These are phyloP conservation scores for Stichopus horrens DNA, from an alignment of 53 echinoderm and acorn worm species.

Conservation along the genomic window DNA sequence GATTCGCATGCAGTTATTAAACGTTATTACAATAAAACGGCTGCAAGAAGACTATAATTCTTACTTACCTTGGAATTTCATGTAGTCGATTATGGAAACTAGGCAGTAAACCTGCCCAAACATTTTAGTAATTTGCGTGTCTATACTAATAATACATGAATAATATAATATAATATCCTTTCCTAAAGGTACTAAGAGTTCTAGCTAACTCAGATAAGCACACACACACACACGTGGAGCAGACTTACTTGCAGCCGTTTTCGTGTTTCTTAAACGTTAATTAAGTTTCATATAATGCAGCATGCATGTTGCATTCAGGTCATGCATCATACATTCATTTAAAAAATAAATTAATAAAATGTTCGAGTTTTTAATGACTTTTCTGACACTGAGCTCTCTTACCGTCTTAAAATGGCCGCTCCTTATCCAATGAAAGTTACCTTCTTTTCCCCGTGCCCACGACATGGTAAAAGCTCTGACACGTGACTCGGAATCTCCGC, in stretches of 20 bases:
- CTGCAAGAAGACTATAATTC: not conserved
- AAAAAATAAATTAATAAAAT: not conserved
- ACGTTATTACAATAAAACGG: not conserved
- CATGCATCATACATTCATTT: not conserved
- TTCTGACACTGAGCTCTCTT: not conserved
- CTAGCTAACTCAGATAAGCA: too few relatives aligned
- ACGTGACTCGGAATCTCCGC: conserved; percentile 52
- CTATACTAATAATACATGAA: too few relatives aligned
- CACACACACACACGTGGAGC: not conserved
- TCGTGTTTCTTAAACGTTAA: not conserved
- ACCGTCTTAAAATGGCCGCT: conserved; percentile 36
- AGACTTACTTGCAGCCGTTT: conserved; percentile 5
- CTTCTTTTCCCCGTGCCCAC: conserved; percentile 40
- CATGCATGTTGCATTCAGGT: not conserved
- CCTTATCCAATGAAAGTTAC: conserved; percentile 36
- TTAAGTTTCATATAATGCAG: not conserved
- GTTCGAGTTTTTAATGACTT: not conserved
- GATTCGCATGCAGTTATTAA: not conserved
- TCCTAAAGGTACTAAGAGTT: too few relatives aligned
- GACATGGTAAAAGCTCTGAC: conserved; percentile 30
- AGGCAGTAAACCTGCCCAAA: too few relatives aligned
- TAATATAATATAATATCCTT: too few relatives aligned
- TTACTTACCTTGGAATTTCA: too few relatives aligned
- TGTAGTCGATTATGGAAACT: too few relatives aligned
- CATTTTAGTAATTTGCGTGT: too few relatives aligned